These are phyloP conservation scores for Artemia sinica DNA, from an alignment of 2,888 invertebrate species.

Conservation along the genomic window DNA sequence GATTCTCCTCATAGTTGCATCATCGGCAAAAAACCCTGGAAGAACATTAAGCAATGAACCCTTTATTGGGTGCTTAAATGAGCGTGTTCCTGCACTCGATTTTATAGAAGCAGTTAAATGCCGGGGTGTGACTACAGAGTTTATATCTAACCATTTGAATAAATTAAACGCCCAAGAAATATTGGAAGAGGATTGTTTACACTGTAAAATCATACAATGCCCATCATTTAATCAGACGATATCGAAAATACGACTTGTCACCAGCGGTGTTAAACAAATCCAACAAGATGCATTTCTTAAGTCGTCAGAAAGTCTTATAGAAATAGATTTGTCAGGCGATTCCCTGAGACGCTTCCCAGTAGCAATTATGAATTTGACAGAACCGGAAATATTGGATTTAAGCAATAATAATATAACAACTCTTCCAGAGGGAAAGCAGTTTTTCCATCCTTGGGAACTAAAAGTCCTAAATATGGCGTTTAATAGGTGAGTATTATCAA, in stretches of 20 bases:
- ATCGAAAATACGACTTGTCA: slow-evolving; percentile 22
- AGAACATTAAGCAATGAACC: neutral
- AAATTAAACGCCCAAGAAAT: neutral
- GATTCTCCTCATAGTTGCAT: neutral
- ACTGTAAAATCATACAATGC: neutral
- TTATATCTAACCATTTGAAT: neutral
- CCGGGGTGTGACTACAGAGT: neutral
- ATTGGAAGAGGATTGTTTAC: neutral
- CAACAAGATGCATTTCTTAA: slow-evolving; percentile 23
- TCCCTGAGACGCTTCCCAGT: slow-evolving; percentile 19
- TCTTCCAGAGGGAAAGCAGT: slow-evolving; percentile 21
- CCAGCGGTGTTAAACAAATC: slow-evolving; percentile 21
- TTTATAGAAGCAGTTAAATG: neutral
- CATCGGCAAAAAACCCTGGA: neutral
- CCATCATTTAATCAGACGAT: slow-evolving; percentile 8
- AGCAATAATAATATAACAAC: slow-evolving; percentile 23
- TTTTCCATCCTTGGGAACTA: slow-evolving; percentile 21
- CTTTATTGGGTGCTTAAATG: slow-evolving; percentile 13
- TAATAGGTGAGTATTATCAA: slow-evolving; percentile 20
- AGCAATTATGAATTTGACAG: slow-evolving; percentile 23
- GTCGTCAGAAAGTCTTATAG: slow-evolving; percentile 20
- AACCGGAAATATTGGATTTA: slow-evolving; percentile 22
- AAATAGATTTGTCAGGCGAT: slow-evolving; percentile 24
- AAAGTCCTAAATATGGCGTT: slow-evolving; percentile 24
- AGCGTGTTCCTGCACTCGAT: neutral